Evolutionary conservation across 2,888 invertebrate genomes (phyloP).

Genomic region (Himalopsyche tibetana): DNA sequence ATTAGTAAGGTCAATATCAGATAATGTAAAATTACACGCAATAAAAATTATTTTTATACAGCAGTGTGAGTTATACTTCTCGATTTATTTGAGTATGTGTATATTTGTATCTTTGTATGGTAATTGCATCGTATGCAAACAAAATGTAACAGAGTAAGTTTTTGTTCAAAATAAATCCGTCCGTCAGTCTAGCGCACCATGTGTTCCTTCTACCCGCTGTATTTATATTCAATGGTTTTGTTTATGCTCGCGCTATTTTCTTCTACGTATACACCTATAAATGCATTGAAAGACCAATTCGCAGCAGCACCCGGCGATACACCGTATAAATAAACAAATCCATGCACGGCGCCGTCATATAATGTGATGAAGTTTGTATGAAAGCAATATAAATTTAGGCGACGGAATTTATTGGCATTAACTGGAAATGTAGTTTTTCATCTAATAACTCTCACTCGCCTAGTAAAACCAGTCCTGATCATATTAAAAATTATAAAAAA

Average conservation of each 20-base stretch:
- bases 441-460: too few relatives aligned
- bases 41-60: too few relatives aligned
- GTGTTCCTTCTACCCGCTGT: conserved; percentile 25
- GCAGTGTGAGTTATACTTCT: background rate
- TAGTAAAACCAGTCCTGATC: too few relatives aligned
- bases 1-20: background rate
- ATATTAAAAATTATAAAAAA: too few relatives aligned
- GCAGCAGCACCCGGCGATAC: background rate
- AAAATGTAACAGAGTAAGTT: background rate
- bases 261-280: background rate
- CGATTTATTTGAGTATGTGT: background rate
- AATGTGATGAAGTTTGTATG: too few relatives aligned
- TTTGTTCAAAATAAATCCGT: conserved; percentile 28
- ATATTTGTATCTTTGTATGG: background rate
- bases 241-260: background rate
- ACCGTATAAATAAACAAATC: background rate
- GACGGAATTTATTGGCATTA: too few relatives aligned
- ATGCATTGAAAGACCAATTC: background rate
- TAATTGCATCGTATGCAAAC: background rate
- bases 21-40: background rate
- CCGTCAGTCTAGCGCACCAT: conserved; percentile 24
- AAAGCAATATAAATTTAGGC: too few relatives aligned
- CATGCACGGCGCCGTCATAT: too few relatives aligned
- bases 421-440: too few relatives aligned
- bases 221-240: conserved; percentile 16